phyloP scores from a whole-genome alignment of 2,888 invertebrate species.

The Smittia sp. region DNA sequence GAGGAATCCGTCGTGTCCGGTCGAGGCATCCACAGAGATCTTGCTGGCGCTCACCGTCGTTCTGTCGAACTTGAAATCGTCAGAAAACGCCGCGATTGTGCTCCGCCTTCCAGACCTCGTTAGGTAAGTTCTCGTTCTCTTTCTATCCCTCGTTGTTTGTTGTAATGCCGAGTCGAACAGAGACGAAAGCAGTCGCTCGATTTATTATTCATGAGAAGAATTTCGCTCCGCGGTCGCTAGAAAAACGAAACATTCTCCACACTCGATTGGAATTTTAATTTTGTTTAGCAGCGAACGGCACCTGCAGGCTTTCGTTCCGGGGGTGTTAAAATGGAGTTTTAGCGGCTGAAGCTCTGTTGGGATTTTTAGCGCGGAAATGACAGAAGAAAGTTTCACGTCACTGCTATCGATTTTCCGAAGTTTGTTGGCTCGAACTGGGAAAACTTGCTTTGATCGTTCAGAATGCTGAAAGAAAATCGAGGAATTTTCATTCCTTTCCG shows the following conservation, averaged over 20 bases:
- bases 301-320: no score
- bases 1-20: conserved; percentile 54
- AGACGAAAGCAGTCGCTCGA: background rate
- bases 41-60: conserved; percentile 54
- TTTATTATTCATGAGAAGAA: background rate
- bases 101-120: conserved; percentile 55
- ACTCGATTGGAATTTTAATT: no score
- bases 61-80: conserved; percentile 52
- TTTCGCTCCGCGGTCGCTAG: background rate
- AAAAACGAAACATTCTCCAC: no score
- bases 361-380: no score
- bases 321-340: no score
- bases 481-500: background rate
- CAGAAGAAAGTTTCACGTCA: no score
- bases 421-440: no score
- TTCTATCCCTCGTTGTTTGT: background rate
- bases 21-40: conserved; percentile 54
- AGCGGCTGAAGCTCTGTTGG: no score
- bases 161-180: background rate
- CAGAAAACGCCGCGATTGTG: conserved; percentile 53
- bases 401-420: no score
- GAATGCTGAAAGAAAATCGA: background rate
- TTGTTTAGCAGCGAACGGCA: no score
- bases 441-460: no score
- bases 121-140: conserved; percentile 49